Evolutionary conservation across 2,888 invertebrate genomes (phyloP), one percentile per base, ranked within the genome.

Genomic region (Clitarchus hookeri): DNA sequence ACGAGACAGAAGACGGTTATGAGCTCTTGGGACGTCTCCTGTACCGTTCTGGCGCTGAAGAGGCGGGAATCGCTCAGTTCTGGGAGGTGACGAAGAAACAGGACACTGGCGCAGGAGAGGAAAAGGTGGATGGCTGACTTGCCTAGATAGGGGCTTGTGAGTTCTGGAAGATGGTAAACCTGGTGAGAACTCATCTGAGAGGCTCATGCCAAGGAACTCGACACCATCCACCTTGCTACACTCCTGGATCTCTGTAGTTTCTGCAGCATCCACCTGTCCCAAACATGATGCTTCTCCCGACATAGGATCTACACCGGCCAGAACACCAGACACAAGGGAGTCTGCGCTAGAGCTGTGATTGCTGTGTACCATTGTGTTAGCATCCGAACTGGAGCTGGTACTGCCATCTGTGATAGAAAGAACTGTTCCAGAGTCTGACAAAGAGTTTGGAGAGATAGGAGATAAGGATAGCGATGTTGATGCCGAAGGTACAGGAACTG

Each of bases 71-170:
- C 80, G 48, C 48, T 80, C 44, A 16, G 44, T 44, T n/a, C 80
- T n/a, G 26, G 27, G 27, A 12, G 86, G 44, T 48, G 48, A 19
- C 19, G 27, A 83, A 26, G 54, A 83, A 26, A 65, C 36, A 6
- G 77, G 44, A 13, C 85, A 79, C 44, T 85, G 85, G 6, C 44
- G 79, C n/a, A 85, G 80, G 19, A 80, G 25, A 6, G 85, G 48
- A 2, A 84, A 80, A 9, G 86, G 86, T 0, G 94, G 93, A 83
- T 93, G 94, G 2, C 95, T 95, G 87, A 93, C 92, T 89, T 95
- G 95, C 53, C 96, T 92, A 23, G 95, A 94, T 85, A 96, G 90
- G 3, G 96, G 95, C 89, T 95, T 95, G 90, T 96, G 96, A 16
- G 88, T 85, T 19, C 88, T 82, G 36, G 82, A 44, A 78, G 19